Percentiles rank a stretch among this genome's conserved stretches.
These are phyloP conservation scores for Eleutherodactylus coqui DNA, from an alignment of 2,797 vertebrate species.

Conservation along the genomic window DNA sequence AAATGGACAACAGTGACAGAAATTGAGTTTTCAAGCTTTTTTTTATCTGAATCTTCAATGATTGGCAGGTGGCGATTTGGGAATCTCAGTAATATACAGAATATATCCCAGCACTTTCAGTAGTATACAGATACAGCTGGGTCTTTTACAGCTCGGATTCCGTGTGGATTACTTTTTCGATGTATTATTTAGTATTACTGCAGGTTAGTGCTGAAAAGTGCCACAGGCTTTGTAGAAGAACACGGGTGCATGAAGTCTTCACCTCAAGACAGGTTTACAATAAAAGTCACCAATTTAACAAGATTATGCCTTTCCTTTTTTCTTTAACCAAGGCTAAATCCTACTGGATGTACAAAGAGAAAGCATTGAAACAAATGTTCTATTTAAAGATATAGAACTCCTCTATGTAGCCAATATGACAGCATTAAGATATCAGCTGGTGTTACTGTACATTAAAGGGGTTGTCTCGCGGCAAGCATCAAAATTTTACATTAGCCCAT, in stretches of 20 bases:
- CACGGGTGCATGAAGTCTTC: constrained; percentile 12
- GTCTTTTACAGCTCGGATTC: background rate
- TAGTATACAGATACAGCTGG: no score
- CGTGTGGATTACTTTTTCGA: background rate
- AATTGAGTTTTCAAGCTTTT: background rate
- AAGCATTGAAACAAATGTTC: background rate
- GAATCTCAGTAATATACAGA: background rate
- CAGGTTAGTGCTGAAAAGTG: background rate
- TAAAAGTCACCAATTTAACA: background rate
- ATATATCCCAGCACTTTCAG: background rate
- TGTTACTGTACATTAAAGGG: no score
- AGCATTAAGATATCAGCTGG: background rate
- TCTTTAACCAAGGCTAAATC: background rate
- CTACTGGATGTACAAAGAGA: background rate
- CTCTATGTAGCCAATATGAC: background rate
- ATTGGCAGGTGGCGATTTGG: background rate
- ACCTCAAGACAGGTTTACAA: background rate
- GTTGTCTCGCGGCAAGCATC: no score
- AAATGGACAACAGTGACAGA: background rate
- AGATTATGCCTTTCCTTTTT: background rate
- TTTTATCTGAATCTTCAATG: background rate
- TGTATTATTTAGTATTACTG: constrained; percentile 18
- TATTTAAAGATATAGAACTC: background rate
- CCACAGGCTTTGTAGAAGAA: constrained; percentile 4
- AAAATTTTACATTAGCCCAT: no score